These are phyloP conservation scores for Julus scanicus DNA, from an alignment of 2,888 invertebrate genomes.

Conservation along the genomic window DNA sequence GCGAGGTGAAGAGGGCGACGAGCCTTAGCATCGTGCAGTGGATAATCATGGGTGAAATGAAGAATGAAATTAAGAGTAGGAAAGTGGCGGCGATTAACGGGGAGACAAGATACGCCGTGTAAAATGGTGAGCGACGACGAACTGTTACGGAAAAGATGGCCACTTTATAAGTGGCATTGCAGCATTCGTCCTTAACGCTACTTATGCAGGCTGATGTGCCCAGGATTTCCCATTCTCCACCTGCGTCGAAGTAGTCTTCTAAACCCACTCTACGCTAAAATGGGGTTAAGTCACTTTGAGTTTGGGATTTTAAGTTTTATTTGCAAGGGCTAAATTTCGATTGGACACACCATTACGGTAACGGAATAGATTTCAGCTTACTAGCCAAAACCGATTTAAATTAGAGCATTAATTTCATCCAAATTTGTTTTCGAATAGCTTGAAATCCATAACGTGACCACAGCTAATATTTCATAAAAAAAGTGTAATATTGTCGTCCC, in stretches of 20 bases:
- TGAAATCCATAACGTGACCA: too few relatives aligned
- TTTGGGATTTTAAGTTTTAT: too few relatives aligned
- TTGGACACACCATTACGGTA: too few relatives aligned
- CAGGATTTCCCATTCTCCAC: neutral
- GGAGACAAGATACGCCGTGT: neutral
- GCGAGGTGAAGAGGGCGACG: neutral
- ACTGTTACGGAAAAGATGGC: neutral
- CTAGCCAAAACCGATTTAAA: too few relatives aligned
- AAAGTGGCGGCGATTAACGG: neutral
- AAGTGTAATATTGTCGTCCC: too few relatives aligned
- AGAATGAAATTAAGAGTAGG: neutral
- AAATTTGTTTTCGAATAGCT: too few relatives aligned
- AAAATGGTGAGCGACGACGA: neutral
- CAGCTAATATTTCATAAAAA: too few relatives aligned
- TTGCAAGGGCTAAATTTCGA: too few relatives aligned
- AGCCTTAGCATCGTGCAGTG: neutral
- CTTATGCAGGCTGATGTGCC: neutral
- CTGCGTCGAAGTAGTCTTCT: neutral
- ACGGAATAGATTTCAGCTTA: too few relatives aligned
- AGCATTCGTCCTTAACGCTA: neutral
- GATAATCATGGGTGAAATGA: neutral
- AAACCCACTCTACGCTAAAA: too few relatives aligned
- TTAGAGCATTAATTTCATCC: too few relatives aligned
- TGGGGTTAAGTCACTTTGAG: too few relatives aligned
- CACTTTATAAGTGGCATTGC: neutral